Evolutionary conservation across 2,113 vertebrate genomes (phyloP), one percentile per base, ranked within the genome.

Genomic region (Rutilus rutilus): DNA sequence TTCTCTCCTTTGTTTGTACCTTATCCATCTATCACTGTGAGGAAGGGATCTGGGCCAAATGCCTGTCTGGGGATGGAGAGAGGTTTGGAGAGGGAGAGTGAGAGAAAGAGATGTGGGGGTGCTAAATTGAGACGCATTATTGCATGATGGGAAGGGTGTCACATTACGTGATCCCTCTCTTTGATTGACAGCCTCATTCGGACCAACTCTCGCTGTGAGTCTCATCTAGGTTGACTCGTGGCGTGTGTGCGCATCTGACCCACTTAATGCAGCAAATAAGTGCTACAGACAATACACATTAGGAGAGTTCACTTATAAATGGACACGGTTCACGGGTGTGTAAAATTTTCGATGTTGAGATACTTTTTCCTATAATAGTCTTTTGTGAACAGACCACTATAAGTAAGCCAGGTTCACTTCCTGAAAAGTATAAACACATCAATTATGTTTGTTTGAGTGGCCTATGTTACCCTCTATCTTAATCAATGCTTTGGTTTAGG

Each of bases 121-220:
- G 57, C 86, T 89, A 86, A 87, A 90, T 87, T 67, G 75, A 87
- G 89, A 65, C 5, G n/a, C 73, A 88, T 88, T 85, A 89, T 85
- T 64, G 82, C 47, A 84, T 84, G 82, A 88, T 88, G 54, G 86
- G 85, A 84, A 82, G 77, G 30, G 81, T 86, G 82, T 88, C 86
- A 85, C 83, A 86, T 84, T 86, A 62, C 47, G 78, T 62, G 84
- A 88, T 86, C 82, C 6, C 30, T 82, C 81, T 82, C n/a, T 86
- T 84, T 89, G 86, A 88, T 74, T 84, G 86, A 88, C 89, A 85
- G 39, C 19, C 59, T 86, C 50, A 79, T 78, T 82, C 21, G 25
- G 85, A 62, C 36, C 57, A 45, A 57, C 84, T 86, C 45, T 60
- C 62, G 0, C 62, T 33, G 65, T 25, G 25, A 86, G 85, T 77